Evolutionary conservation across 2,888 invertebrate species (phyloP), one percentile per base, ranked within the genome.

Genomic region (Cotesia congregata): DNA sequence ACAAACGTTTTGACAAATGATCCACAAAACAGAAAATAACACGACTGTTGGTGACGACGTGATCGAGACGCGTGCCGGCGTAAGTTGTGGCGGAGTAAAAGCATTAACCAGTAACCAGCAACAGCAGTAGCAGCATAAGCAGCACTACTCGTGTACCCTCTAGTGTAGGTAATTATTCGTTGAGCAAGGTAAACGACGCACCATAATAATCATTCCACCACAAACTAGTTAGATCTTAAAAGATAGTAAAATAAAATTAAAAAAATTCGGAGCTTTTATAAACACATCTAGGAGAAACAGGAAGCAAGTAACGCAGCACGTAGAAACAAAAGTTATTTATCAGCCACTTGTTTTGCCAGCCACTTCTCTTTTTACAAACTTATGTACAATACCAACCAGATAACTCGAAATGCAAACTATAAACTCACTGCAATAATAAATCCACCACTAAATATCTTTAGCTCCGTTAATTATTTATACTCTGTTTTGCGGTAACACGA

Each of bases 1-100:
- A 50, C 12, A 12, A 12, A 50, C 9, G 17, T 50, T 50, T 50
- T 9, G 50, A 12, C 15, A 62, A 62, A 62, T n/a, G 15, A 62
- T 59, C 30, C 30, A 30, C 30, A 50, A 9, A 9, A 7, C 50
- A 2, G 3, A 50, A 50, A 50, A 50, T 50, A 50, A 50, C 9
- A 50, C 12, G 50, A 12, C 12, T 50, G 4, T 50, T 12, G 12
- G 50, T 50, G 30, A 72, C 72, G 75, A 75, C 69, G 77, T 73
- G 38, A 76, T 67, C 20, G 60, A 67, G 39, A 74, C 73, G 73
- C 73, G 73, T 68, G 65, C 69, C 76, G 73, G 64, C 39, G 69
- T 40, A 50, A 20, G 50, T 41, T 20, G 68, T 61, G 65, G 65
- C 50, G 61, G 67, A 61, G 60, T 59, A 72, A 67, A 20, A 38